phyloP scores from a whole-genome alignment of 2,797 vertebrate genomes.

The Agapornis canus region DNA sequence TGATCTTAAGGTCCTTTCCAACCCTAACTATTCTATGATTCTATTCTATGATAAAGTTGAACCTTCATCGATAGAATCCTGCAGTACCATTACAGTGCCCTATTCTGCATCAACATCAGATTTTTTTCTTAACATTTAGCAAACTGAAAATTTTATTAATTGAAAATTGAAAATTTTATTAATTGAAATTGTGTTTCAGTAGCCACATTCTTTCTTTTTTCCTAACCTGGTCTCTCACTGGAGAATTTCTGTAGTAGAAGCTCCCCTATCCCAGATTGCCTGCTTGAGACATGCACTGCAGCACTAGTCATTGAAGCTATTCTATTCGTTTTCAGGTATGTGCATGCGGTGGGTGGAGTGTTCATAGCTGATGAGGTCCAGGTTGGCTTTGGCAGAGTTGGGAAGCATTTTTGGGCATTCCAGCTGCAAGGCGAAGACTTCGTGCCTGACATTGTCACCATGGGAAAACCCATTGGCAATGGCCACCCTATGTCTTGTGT shows the following conservation, averaged over 20 bases:
- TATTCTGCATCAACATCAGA: not conserved
- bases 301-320: not conserved
- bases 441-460: slow-evolving; percentile 94
- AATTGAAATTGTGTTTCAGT: not conserved
- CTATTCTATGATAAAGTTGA: not conserved
- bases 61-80: not conserved
- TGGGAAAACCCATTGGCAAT: slow-evolving; percentile 98
- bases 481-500: slow-evolving; percentile 97
- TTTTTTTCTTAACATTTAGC: not conserved
- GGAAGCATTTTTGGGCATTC: slow-evolving; percentile 94
- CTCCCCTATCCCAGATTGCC: not conserved
- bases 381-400: slow-evolving; percentile 95
- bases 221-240: not conserved
- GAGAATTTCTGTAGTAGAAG: not conserved
- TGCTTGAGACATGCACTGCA: fast-evolving
- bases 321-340: slow-evolving; percentile 79
- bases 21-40: too few relatives aligned
- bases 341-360: slow-evolving; percentile 85
- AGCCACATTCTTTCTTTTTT: not conserved
- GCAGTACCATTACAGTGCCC: not conserved
- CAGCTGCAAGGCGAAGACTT: slow-evolving; percentile 92
- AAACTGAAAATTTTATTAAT: not conserved
- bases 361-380: slow-evolving; percentile 97
- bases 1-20: too few relatives aligned
- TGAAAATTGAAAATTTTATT: not conserved